These are phyloP conservation scores for Lamprotornis superbus DNA, from an alignment of 2,113 vertebrate genomes.

Conservation along the genomic window DNA sequence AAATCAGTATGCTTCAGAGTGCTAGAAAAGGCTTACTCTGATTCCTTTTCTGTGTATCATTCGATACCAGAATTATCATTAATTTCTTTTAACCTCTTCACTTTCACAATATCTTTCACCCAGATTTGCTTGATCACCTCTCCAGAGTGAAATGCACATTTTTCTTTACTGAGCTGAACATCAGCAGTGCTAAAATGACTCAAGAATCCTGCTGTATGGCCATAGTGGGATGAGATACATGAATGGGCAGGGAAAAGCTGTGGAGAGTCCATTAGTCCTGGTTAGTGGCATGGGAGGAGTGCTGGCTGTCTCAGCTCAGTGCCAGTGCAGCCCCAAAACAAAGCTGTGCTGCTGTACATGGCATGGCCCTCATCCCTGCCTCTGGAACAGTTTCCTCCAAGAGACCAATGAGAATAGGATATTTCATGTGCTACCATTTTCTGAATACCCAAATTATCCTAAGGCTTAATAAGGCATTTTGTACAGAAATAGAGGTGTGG, in stretches of 20 bases:
- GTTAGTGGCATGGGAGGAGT: neutral
- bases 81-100: neutral
- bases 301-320: neutral
- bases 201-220: neutral
- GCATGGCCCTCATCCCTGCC: neutral
- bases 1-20: neutral
- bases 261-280: neutral
- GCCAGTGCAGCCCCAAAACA: rapidly evolving
- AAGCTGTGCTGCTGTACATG: neutral
- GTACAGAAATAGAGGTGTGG: neutral
- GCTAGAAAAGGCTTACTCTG: neutral
- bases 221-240: neutral
- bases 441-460: neutral
- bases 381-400: neutral
- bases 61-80: neutral
- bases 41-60: neutral
- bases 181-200: neutral
- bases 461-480: neutral
- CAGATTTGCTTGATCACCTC: neutral
- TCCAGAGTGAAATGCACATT: neutral
- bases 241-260: neutral
- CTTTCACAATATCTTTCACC: neutral
- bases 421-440: neutral
- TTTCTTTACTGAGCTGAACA: neutral
- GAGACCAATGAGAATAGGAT: neutral